Conservation (phyloP, 2,888 invertebrate genomes). For the Pharmacophagus antenor region DNA sequence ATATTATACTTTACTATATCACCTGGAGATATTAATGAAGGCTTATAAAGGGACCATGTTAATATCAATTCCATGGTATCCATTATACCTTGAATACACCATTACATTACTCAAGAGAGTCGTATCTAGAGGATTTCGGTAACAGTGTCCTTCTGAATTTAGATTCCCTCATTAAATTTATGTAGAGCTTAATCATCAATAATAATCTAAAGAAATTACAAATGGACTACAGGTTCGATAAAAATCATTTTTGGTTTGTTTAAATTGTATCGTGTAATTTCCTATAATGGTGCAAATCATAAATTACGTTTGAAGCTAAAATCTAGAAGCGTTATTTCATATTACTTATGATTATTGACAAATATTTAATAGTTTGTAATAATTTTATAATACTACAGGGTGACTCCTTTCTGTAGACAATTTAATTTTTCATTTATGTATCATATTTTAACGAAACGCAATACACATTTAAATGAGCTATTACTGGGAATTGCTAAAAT, state of each 20-base stretch:
- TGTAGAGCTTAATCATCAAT: constrained; percentile 15
- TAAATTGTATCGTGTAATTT: no score
- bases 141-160: constrained; percentile 27
- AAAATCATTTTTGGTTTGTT: no score
- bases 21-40: constrained; percentile 12
- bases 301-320: no score
- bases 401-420: constrained; percentile 57
- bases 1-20: no score
- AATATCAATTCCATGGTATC: constrained; percentile 22
- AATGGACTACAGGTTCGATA: no score
- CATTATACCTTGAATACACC: constrained; percentile 24
- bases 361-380: no score
- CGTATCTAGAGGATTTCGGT: constrained; percentile 26
- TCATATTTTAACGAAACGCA: constrained; percentile 68
- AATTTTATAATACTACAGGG: no score
- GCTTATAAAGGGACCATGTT: constrained; percentile 16
- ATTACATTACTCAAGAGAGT: constrained; percentile 16
- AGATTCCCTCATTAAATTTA: constrained; percentile 26
- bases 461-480: constrained; percentile 59
- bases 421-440: constrained; percentile 76
- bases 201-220: not conserved
- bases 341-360: no score
- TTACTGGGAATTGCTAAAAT: no score
- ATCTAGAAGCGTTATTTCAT: no score
- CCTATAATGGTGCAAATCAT: no score